phyloP scores from a whole-genome alignment of 2,888 invertebrate species.

The Tetragonisca angustula region DNA sequence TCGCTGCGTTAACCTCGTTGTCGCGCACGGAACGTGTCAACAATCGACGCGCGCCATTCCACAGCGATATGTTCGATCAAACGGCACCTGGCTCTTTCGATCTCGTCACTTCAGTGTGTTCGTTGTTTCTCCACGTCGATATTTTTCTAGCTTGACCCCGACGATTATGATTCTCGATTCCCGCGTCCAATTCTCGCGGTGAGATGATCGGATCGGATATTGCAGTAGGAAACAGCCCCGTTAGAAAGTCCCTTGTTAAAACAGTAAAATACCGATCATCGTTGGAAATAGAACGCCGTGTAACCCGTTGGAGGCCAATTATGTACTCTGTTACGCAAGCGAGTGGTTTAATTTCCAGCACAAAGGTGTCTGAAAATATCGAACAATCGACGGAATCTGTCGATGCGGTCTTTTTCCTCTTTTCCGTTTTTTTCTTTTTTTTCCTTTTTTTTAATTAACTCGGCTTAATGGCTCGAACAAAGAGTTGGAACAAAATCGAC shows the following conservation, averaged over 20 bases:
- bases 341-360: constrained; percentile 16
- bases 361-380: not conserved
- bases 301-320: constrained; percentile 3
- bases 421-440: too few relatives aligned
- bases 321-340: not conserved
- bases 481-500: not conserved
- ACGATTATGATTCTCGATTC: not conserved
- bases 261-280: not conserved
- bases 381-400: not conserved
- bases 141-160: not conserved
- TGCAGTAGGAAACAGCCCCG: not conserved
- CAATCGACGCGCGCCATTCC: constrained; percentile 9
- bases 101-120: not conserved
- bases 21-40: constrained; percentile 36
- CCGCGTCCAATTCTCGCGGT: not conserved
- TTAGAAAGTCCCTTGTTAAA: not conserved
- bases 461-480: not conserved
- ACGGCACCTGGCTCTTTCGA: not conserved
- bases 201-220: not conserved
- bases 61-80: not conserved
- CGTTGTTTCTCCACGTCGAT: not conserved
- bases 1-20: constrained; percentile 9
- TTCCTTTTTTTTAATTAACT: too few relatives aligned
- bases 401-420: too few relatives aligned
- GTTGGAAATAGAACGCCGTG: constrained; percentile 7